Evolutionary conservation across 2,888 invertebrate genomes (phyloP), one percentile per base, ranked within the genome.

Genomic region (Apeira syringaria): DNA sequence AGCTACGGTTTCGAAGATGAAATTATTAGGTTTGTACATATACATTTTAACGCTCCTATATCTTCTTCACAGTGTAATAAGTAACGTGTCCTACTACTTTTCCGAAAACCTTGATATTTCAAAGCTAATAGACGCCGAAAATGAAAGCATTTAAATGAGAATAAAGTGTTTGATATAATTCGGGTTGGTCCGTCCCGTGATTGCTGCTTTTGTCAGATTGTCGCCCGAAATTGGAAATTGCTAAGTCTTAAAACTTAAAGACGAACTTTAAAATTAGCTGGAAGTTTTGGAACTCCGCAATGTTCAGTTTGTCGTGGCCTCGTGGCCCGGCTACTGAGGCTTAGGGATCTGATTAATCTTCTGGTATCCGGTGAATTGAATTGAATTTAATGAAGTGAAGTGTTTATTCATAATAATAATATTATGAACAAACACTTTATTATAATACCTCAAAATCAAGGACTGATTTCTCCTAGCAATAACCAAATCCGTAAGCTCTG

Each of bases 401-500:
- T 35, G 20, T 39, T 39, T 40, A 32, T 43, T 29, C 9, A 39
- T 40, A 33, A 50, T 40, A n/a, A n/a, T n/a, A n/a, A n/a, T n/a
- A 40, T 50, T 33, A 40, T 39, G 9, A 29, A 43, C 29, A 40
- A 39, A 39, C 20, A 35, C 54, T 51, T 52, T 35, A n/a, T n/a
- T 28, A 49, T 45, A 51, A 59, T 59, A 59, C 55, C 56, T 53
- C 42, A 34, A 61, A 58, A 53, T 49, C 60, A 50, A 56, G 59
- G 58, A 47, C 48, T 51, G 56, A 65, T 62, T 68, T 66, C 63
- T 60, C 61, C 56, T 40, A 52, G 62, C 62, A 69, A 66, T 69
- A 72, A 74, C 71, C 63, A 69, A 67, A 60, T 61, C 62, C 62
- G 60, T 62, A 68, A 73, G 68, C 69, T n/a, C 69, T 61, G 64